Evolutionary conservation across 2,888 invertebrate species (phyloP).

Genomic region (Seladonia tumulorum): DNA sequence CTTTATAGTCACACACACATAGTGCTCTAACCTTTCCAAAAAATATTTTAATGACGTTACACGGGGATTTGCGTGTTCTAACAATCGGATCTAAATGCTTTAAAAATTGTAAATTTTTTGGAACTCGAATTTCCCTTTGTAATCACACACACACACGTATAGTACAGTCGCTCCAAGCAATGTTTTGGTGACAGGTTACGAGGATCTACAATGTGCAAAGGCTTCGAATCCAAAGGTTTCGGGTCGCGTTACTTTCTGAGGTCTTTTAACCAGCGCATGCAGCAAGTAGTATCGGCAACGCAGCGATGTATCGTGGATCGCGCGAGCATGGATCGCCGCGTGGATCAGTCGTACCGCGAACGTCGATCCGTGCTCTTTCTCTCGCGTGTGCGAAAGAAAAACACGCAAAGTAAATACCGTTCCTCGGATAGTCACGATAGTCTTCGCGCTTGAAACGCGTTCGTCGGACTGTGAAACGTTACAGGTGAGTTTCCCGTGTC

Average conservation of each 20-base stretch:
- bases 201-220: background rate
- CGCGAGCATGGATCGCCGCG: constrained; percentile 16
- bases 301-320: constrained; percentile 46
- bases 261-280: background rate
- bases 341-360: constrained; percentile 52
- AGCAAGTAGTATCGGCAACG: constrained; percentile 53
- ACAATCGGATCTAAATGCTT: background rate
- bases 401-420: background rate
- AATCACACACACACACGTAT: background rate
- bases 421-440: constrained; percentile 11
- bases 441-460: background rate
- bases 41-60: too few species aligned
- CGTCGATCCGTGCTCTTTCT: constrained; percentile 45
- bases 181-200: too few species aligned
- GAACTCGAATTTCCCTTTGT: background rate
- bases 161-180: background rate
- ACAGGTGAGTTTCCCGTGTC: constrained; percentile 36
- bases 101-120: background rate
- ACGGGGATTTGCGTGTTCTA: background rate
- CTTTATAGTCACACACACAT: too few species aligned
- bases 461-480: background rate
- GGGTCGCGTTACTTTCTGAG: background rate
- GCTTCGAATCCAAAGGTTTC: background rate
- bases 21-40: too few species aligned
- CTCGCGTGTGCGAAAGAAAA: background rate